These are phyloP conservation scores for Dromiciops gliroides DNA, from an alignment of 2,113 vertebrate species.

Conservation along the genomic window DNA sequence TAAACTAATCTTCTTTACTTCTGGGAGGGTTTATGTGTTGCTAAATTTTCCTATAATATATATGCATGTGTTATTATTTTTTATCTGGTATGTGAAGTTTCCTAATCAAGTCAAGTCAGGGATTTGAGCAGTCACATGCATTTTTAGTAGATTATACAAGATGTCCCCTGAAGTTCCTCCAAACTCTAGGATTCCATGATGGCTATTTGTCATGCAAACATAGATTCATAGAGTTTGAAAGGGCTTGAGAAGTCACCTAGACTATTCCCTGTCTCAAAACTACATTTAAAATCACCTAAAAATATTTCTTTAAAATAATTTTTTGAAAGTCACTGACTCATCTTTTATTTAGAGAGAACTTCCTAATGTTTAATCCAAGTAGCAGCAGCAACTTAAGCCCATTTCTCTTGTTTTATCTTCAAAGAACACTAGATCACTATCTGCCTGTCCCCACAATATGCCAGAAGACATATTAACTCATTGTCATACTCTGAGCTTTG, in stretches of 20 bases:
- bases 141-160: not conserved
- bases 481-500: not conserved
- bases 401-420: not conserved
- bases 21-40: not conserved
- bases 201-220: not conserved
- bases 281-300: not conserved
- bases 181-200: not conserved
- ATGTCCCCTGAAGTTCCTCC: not conserved
- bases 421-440: not conserved
- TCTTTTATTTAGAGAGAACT: not conserved
- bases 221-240: not conserved
- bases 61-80: not conserved
- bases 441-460: not conserved
- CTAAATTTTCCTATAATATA: not conserved
- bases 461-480: not conserved
- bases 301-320: not conserved
- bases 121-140: not conserved
- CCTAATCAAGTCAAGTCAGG: not conserved
- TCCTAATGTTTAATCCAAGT: not conserved
- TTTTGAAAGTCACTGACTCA: not conserved
- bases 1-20: not conserved
- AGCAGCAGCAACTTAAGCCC: not conserved
- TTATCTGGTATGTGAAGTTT: not conserved
- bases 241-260: not conserved
- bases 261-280: not conserved